Base-by-base conservation (phyloP, 2,888 invertebrate species). In the Ptychoptera albimana region DNA sequence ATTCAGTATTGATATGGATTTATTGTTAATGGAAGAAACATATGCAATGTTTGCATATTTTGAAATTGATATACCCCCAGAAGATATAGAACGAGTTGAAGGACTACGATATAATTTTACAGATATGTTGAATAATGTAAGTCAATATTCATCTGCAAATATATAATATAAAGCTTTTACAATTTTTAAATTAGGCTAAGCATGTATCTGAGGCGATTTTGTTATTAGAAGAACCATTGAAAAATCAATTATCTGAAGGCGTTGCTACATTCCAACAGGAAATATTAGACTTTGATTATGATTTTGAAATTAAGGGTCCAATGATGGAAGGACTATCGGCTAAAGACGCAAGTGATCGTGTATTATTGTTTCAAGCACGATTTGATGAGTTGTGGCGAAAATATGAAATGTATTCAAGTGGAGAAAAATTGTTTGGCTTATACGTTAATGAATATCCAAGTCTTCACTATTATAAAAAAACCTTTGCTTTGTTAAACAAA, bases 311-410 rank as follows among this genome's bases (percentile, higher is more conserved):
- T 23, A 74, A 71, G 55, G 88, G 88, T 2, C 88, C 88, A 0
- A 80, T 86, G 83, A 73, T 79, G 1, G 75, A 79, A 3, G 85
- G 83, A 1, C 69, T 88, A 11, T 64, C 77, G 2, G 84, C 87
- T 4, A 70, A 79, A 49, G 87, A 87, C 62, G 87, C 87, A 34
- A 83, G 83, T 53, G 84, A 85, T 57, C 72, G 79, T 72, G 74
- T 32, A 7, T 11, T 32, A 37, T 61, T 78, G 52, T 82, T 81
- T 56, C 81, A 82, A 68, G 73, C 74, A 49, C 72, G 77, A 48
- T 84, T 86, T 56, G 86, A 87, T 55, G 81, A 83, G 41, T 63
- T 88, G 12, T 82, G 78, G 77, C 70, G 78, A 43, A 73, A 77
- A 53, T 83, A 75, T 54, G 77, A 79, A 59, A 83, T 82, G 64